A percentile compares a stretch with the other conserved stretches of the same genome.
These are phyloP conservation scores for Herpetotheres cachinnans DNA, from an alignment of 2,113 vertebrate species.

Conservation along the genomic window DNA sequence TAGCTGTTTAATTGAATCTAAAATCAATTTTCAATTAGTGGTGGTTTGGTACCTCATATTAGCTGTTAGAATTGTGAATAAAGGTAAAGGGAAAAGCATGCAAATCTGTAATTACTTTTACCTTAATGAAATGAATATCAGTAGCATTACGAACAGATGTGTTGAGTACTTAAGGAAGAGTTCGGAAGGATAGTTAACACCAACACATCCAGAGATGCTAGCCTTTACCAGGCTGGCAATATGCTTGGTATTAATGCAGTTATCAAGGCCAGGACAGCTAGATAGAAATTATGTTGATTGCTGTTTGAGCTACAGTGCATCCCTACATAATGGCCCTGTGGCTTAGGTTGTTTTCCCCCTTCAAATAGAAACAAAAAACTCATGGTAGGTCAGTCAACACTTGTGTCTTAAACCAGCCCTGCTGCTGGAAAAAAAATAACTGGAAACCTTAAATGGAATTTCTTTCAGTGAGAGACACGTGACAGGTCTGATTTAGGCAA, in stretches of 20 bases:
- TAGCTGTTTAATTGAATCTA: constrained; percentile 59
- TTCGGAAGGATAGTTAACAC: not conserved
- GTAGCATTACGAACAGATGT: not conserved
- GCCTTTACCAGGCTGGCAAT: not conserved
- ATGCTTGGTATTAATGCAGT: not conserved
- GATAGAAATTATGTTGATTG: not conserved
- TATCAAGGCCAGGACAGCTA: not conserved
- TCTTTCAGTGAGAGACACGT: not conserved
- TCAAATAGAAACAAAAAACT: not conserved
- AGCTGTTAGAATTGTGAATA: constrained; percentile 52
- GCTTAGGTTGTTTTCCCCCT: not conserved
- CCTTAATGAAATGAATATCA: constrained; percentile 31
- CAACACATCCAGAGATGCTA: not conserved
- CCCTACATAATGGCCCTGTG: not conserved
- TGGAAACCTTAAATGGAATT: not conserved
- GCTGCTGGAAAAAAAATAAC: not conserved
- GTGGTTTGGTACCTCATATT: constrained; percentile 58
- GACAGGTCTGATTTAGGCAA: not conserved
- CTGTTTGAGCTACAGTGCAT: not conserved
- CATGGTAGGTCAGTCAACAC: not conserved
- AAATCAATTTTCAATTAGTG: constrained; percentile 77
- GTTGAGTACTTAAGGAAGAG: not conserved
- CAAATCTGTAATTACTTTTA: constrained; percentile 54
- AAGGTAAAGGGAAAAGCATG: constrained; percentile 35
- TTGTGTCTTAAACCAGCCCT: not conserved